A percentile compares a stretch with the other conserved stretches of the same genome.
Evolutionary conservation across 1,140 invertebrate genomes (phyloP).

Genomic region (Caerostris darwini): DNA sequence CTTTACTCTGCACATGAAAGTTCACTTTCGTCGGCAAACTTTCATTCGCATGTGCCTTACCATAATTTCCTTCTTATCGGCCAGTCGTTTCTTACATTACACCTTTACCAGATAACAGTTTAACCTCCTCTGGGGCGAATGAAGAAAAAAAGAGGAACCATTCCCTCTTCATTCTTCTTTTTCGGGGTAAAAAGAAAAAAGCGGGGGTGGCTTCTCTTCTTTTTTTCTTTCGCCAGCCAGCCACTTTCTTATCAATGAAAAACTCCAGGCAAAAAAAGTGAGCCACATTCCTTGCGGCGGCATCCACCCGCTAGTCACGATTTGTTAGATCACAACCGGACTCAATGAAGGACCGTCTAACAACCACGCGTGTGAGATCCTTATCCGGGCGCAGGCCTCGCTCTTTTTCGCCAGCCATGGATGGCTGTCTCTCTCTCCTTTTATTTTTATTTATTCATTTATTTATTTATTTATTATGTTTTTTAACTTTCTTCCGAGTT

Average conservation of each 20-base stretch:
- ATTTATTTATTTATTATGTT: neutral
- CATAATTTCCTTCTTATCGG: conserved; percentile 13
- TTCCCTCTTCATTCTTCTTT: neutral
- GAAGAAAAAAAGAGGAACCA: neutral
- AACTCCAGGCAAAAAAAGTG: neutral
- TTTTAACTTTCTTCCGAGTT: neutral
- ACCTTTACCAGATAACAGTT: conserved; percentile 32
- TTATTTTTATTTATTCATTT: neutral
- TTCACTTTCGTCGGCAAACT: neutral
- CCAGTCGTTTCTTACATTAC: conserved; percentile 39
- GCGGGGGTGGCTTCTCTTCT: conserved; percentile 15
- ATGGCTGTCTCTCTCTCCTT: neutral
- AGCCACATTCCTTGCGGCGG: neutral
- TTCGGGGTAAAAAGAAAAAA: neutral
- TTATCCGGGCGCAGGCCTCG: neutral
- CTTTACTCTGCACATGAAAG: neutral
- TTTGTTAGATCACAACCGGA: conserved; percentile 34
- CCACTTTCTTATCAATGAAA: conserved; percentile 8
- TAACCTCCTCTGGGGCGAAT: conserved; percentile 13
- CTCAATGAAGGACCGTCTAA: conserved; percentile 20
- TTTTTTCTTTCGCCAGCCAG: neutral
- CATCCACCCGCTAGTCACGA: conserved; percentile 30
- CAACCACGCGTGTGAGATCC: conserved; percentile 27
- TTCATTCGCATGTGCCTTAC: neutral
- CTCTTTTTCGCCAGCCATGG: neutral